Evolutionary conservation across 1,140 invertebrate species (phyloP).

Genomic region (Cherax quadricarinatus): DNA sequence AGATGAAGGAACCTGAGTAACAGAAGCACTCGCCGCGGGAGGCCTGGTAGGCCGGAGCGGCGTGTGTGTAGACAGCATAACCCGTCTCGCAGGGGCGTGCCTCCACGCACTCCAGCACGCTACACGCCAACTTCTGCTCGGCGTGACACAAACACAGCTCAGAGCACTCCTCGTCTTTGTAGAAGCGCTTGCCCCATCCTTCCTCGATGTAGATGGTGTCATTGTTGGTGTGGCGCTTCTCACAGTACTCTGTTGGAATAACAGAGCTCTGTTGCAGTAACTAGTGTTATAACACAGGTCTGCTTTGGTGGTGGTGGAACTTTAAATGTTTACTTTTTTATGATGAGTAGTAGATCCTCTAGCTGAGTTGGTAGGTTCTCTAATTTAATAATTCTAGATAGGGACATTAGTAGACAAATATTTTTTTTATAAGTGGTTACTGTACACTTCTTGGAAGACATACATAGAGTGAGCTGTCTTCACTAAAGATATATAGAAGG

Average conservation of each 20-base stretch:
- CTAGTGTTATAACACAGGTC: too few relatives aligned
- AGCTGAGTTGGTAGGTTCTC: too few relatives aligned
- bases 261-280: neutral
- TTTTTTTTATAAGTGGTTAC: too few relatives aligned
- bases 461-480: too few relatives aligned
- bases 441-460: too few relatives aligned
- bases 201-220: slow-evolving; percentile 64
- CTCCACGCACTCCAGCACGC: slow-evolving; percentile 88
- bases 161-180: slow-evolving; percentile 89
- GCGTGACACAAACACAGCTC: slow-evolving; percentile 88
- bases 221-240: slow-evolving; percentile 48
- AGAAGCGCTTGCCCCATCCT: slow-evolving; percentile 79
- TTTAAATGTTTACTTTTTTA: too few relatives aligned
- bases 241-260: slow-evolving; percentile 63
- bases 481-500: too few relatives aligned
- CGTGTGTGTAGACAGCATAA: slow-evolving; percentile 89
- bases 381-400: too few relatives aligned
- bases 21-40: slow-evolving; percentile 91
- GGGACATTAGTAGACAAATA: too few relatives aligned
- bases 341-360: too few relatives aligned
- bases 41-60: slow-evolving; percentile 91
- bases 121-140: slow-evolving; percentile 86
- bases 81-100: slow-evolving; percentile 89
- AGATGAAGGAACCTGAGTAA: slow-evolving; percentile 92
- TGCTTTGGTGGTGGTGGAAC: too few relatives aligned